phyloP scores from a whole-genome alignment of 2,888 invertebrate species.

The Ommatoiulus sabulosus region DNA sequence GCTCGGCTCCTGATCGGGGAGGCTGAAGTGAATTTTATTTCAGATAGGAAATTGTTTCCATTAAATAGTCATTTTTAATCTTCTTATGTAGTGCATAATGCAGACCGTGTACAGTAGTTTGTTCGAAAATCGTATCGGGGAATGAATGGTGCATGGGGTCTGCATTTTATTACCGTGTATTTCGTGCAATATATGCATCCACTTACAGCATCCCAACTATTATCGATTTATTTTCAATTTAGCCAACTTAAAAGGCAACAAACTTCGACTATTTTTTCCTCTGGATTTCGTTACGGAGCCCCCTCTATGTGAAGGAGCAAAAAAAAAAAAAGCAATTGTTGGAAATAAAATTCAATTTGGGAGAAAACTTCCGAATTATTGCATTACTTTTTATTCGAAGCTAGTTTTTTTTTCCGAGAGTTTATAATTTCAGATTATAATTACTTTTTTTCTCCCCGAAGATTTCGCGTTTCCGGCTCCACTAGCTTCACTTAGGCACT shows the following conservation, averaged over 20 bases:
- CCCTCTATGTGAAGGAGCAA: background rate
- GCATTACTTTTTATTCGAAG: background rate
- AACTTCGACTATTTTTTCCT: background rate
- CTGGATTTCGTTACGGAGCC: background rate
- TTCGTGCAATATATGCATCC: background rate
- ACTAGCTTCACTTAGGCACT: background rate
- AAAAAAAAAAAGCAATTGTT: background rate
- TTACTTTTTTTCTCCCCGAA: background rate
- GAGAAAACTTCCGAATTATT: background rate
- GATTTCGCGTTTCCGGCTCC: background rate
- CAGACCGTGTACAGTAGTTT: background rate
- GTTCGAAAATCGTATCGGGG: background rate
- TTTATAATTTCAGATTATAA: background rate
- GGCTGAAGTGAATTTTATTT: conserved; percentile 2
- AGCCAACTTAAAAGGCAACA: conserved; percentile 1
- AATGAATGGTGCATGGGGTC: background rate
- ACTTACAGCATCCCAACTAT: background rate
- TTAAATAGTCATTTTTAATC: conserved; percentile 50
- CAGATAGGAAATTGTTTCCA: conserved; percentile 47
- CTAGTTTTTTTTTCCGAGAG: background rate
- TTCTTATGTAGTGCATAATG: conserved; percentile 46
- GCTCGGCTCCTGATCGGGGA: background rate
- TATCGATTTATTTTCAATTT: conserved; percentile 1
- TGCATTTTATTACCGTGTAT: background rate
- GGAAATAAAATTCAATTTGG: background rate